Conservation (phyloP, 2,888 invertebrate species). For the Erebia aethiops region DNA sequence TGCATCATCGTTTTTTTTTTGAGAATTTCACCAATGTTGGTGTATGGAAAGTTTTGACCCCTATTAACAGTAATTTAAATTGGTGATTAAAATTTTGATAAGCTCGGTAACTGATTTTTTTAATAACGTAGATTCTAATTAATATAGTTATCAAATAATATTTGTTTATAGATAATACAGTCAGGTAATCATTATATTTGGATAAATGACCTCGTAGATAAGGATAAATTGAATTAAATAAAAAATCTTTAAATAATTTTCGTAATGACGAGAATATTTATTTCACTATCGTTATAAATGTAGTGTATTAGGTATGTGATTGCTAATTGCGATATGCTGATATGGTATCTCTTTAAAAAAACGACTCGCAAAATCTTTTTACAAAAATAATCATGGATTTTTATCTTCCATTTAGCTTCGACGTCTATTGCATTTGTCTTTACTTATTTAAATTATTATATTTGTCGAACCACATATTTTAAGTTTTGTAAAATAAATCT, state of each 20-base stretch:
- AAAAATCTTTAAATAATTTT: not conserved
- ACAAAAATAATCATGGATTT: not conserved
- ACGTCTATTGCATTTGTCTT: too few species aligned
- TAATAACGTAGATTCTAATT: not conserved
- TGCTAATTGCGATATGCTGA: not conserved
- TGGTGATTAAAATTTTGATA: not conserved
- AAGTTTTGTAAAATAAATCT: not conserved
- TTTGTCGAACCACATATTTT: not conserved
- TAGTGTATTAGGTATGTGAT: not conserved
- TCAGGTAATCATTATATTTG: not conserved
- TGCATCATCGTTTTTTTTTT: too few species aligned
- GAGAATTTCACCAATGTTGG: not conserved
- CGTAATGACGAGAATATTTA: not conserved
- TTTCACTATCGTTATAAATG: not conserved
- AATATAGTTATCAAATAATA: not conserved
- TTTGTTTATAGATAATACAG: constrained; percentile 2
- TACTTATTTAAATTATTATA: not conserved
- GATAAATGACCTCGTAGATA: not conserved
- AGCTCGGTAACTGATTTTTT: not conserved
- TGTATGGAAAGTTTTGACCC: not conserved
- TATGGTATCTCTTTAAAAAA: not conserved
- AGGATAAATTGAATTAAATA: not conserved
- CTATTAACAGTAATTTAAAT: not conserved
- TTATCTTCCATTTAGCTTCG: not conserved
- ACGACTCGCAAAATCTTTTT: not conserved